These are phyloP conservation scores for Spicauda simplicius DNA, from an alignment of 2,888 invertebrate species.

Conservation along the genomic window DNA sequence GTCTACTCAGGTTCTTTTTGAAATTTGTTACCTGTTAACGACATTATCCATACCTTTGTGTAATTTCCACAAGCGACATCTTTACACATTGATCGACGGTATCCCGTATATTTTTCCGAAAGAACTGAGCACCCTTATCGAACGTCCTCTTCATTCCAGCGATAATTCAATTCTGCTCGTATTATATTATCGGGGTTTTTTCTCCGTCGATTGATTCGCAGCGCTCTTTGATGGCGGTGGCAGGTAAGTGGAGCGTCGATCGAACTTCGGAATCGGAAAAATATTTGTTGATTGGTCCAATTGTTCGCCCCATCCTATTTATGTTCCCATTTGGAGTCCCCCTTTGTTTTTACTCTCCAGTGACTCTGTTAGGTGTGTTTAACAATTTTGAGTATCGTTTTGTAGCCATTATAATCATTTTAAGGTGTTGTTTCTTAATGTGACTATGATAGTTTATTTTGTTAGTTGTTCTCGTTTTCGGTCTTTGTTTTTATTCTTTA, in stretches of 20 bases:
- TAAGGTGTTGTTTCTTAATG: too few species aligned
- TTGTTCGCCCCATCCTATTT: constrained; percentile 49
- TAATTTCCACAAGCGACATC: background rate
- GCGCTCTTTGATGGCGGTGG: constrained; percentile 51
- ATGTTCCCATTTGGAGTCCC: constrained; percentile 30
- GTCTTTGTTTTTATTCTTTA: too few species aligned
- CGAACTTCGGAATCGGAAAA: constrained; percentile 49
- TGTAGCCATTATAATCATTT: too few species aligned
- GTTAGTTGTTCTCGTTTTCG: too few species aligned
- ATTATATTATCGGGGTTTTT: constrained; percentile 73
- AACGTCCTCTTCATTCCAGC: constrained; percentile 68
- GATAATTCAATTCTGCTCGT: constrained; percentile 77
- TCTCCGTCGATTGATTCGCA: constrained; percentile 75
- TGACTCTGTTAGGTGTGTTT: constrained; percentile 22
- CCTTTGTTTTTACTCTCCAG: constrained; percentile 24
- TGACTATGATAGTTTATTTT: too few species aligned
- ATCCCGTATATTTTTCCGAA: background rate
- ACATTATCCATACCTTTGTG: background rate
- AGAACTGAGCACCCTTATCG: constrained; percentile 3
- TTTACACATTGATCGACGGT: background rate
- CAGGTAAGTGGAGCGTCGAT: constrained; percentile 55
- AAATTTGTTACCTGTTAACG: too few species aligned
- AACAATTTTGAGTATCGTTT: constrained; percentile 7
- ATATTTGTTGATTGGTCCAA: constrained; percentile 61
- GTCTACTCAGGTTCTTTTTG: too few species aligned